Evolutionary conservation across 2,113 vertebrate species (phyloP), one percentile per base, ranked within the genome.

Genomic region (Mixornis gularis): DNA sequence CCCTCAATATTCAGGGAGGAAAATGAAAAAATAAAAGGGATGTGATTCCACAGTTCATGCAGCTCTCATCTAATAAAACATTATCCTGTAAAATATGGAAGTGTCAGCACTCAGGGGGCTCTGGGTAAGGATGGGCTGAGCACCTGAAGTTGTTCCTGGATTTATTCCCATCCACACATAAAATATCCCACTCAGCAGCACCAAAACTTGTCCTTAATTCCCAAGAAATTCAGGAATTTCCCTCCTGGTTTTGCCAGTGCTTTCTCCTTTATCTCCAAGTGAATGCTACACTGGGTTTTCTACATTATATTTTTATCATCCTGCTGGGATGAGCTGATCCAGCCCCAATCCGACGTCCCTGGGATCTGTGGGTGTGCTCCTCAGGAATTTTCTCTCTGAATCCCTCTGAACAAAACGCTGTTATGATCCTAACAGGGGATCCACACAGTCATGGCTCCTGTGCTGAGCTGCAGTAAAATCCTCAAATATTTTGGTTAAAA

Each of bases 261-360:
- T 74, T 91, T 56, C 65, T n/a, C 44, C 70, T 77, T 77, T 72
- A 72, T 60, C 64, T 86, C 64, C 46, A 63, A 90, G 59, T 20
- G 52, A 95, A 30, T 1, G 25, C 58, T 70, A 34, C 55, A 5
- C 11, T 20, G 36, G 64, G 87, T 73, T 87, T 95, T 46, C 78
- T 58, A 30, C 21, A 5, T 88, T 79, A 27, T 81, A 76, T 84
- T 93, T 95, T 82, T 89, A 95, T 72, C 36, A 48, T 48, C 22
- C 46, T 48, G 46, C 29, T n/a, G 92, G 30, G 41, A 30, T 32
- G 59, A 56, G 30, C 48, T 13, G 55, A 5, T 21, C 21, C 0
- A 16, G 15, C 40, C 59, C 69, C 12, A 59, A 13, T 29, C 59
- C 3, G 3, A 0, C 1, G 0, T 27, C 48, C 6, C 1, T 15